Evolutionary conservation across 2,113 vertebrate genomes (phyloP).

Genomic region (Daubentonia madagascariensis): DNA sequence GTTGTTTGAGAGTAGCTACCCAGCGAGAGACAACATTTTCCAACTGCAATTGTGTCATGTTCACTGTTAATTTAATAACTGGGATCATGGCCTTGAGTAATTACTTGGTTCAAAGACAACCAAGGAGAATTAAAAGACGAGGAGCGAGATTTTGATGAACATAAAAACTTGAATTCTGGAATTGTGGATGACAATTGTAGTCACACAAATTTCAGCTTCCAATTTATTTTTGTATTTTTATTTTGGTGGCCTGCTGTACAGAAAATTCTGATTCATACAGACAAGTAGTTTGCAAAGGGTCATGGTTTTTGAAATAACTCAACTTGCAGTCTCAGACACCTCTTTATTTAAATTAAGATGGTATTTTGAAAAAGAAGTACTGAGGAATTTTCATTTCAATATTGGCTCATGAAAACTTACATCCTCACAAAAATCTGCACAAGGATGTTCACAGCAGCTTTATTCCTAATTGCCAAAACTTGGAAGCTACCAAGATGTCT

Average conservation of each 20-base stretch:
- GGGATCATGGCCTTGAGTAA: not conserved
- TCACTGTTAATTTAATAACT: not conserved
- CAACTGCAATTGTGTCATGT: not conserved
- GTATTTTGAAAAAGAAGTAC: not conserved
- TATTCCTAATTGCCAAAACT: not conserved
- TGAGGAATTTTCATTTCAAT: not conserved
- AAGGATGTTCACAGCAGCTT: not conserved
- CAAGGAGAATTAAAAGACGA: constrained; percentile 8
- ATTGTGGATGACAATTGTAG: not conserved
- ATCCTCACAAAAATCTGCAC: not conserved
- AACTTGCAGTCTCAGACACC: not conserved
- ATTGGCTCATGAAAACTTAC: not conserved
- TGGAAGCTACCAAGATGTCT: not conserved
- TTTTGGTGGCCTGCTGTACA: not conserved
- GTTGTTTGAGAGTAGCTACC: not conserved
- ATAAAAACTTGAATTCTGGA: not conserved
- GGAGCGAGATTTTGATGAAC: not conserved
- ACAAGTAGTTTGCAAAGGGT: constrained; percentile 20
- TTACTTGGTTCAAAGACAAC: not conserved
- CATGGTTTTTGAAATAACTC: not conserved
- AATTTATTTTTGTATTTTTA: constrained; percentile 3
- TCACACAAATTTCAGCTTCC: not conserved
- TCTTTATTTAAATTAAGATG: constrained; percentile 11
- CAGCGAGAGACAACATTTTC: not conserved
- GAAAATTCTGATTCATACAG: not conserved